A percentile compares a stretch with the other conserved stretches of the same genome.
Conservation (phyloP, 1,140 invertebrate species). For the Sipha flava region DNA sequence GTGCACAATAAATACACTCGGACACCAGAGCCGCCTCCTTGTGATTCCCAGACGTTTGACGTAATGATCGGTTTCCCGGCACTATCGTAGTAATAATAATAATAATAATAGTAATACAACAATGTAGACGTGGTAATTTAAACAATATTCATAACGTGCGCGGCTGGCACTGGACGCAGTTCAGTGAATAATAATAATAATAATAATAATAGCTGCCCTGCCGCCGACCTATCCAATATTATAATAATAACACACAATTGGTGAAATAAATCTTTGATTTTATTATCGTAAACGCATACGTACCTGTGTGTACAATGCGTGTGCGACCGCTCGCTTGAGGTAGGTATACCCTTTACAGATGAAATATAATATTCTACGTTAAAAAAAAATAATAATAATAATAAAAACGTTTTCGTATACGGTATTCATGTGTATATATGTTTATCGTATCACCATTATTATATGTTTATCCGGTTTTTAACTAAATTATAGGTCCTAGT, state of each 20-base stretch:
- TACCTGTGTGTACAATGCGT: too few relatives aligned
- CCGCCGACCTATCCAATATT: too few relatives aligned
- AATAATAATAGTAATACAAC: not conserved
- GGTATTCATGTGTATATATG: not conserved
- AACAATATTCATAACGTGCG: not conserved
- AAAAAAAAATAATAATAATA: too few relatives aligned
- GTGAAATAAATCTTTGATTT: not conserved
- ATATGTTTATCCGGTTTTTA: not conserved
- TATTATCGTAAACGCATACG: too few relatives aligned
- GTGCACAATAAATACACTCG: too few relatives aligned
- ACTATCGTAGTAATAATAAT: not conserved
- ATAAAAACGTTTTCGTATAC: too few relatives aligned
- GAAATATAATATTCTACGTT: too few relatives aligned
- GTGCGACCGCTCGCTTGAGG: too few relatives aligned
- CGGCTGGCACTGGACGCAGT: not conserved
- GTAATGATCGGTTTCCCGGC: not conserved
- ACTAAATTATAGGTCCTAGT: not conserved
- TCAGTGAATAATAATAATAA: not conserved
- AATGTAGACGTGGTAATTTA: not conserved
- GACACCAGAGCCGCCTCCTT: too few relatives aligned
- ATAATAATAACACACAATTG: not conserved
- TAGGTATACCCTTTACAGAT: too few relatives aligned
- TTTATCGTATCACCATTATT: too few relatives aligned
- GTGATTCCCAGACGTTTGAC: not conserved
- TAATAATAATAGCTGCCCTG: too few relatives aligned